Conservation (phyloP, 2,113 vertebrate genomes). For the Periophthalmus modestus region DNA sequence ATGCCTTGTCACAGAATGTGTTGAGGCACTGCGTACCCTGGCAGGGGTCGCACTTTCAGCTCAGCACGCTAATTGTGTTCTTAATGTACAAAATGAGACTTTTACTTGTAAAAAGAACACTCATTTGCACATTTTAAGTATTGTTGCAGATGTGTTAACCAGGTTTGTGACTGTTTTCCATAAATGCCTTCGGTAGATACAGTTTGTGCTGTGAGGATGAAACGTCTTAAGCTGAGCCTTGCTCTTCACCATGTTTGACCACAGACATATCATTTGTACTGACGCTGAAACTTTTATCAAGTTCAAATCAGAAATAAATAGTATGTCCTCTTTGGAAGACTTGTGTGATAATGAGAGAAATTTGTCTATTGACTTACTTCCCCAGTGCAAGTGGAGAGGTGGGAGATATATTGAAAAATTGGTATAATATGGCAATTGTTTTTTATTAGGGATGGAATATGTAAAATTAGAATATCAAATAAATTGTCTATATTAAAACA, state of each 20-base stretch:
- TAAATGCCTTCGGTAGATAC: slow-evolving; percentile 1
- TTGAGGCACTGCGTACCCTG: slow-evolving; percentile 81
- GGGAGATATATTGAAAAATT: too few relatives aligned
- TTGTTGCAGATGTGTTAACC: slow-evolving; percentile 87
- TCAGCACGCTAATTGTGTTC: slow-evolving; percentile 90
- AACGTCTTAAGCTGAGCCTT: slow-evolving; percentile 1
- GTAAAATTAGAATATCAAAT: too few relatives aligned
- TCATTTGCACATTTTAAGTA: slow-evolving; percentile 92
- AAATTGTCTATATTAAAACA: too few relatives aligned
- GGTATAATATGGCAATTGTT: too few relatives aligned
- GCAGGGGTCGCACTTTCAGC: slow-evolving; percentile 80
- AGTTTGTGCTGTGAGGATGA: neutral
- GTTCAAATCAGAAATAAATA: neutral
- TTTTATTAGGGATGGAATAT: too few relatives aligned
- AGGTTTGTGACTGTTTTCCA: slow-evolving; percentile 29
- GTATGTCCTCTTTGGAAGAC: neutral
- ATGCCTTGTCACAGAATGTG: slow-evolving; percentile 89
- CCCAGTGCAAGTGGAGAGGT: neutral
- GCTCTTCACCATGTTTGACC: neutral
- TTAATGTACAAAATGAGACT: slow-evolving; percentile 83
- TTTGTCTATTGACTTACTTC: neutral
- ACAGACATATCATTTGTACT: neutral
- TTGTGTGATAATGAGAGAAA: neutral
- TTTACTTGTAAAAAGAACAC: slow-evolving; percentile 81
- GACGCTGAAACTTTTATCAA: neutral